A percentile compares a stretch with the other conserved stretches of the same genome.
Conservation (phyloP, 1,140 invertebrate genomes). For the Gryllus bimaculatus region DNA sequence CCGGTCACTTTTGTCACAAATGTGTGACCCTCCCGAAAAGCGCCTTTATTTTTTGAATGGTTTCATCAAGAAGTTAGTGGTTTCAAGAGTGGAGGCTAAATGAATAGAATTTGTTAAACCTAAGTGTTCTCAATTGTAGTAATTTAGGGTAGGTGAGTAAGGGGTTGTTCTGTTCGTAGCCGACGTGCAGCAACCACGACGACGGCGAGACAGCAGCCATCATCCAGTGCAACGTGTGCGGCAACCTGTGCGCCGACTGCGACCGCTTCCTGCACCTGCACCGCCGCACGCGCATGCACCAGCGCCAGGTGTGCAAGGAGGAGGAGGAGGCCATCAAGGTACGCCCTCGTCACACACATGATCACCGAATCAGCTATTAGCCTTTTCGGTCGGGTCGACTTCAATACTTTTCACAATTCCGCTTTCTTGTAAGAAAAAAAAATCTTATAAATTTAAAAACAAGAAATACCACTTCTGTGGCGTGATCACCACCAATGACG, state of each 20-base stretch:
- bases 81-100: too few species aligned
- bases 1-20: too few species aligned
- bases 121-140: too few species aligned
- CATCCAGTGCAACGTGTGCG: slow-evolving; percentile 84
- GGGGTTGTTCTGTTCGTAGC: slow-evolving; percentile 36
- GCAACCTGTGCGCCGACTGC: slow-evolving; percentile 90
- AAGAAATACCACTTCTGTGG: too few species aligned
- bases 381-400: background rate
- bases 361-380: background rate
- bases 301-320: slow-evolving; percentile 89
- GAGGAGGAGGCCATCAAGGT: slow-evolving; percentile 82
- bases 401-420: background rate
- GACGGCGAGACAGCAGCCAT: slow-evolving; percentile 90
- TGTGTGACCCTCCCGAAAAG: too few species aligned
- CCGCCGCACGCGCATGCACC: slow-evolving; percentile 73
- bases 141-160: too few species aligned
- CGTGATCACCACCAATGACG: too few species aligned
- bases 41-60: too few species aligned
- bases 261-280: slow-evolving; percentile 90
- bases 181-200: slow-evolving; percentile 91
- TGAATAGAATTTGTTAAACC: too few species aligned
- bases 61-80: too few species aligned
- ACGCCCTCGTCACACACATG: background rate
- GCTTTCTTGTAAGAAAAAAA: background rate
- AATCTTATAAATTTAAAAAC: background rate